Percentiles rank a stretch among this genome's conserved stretches.
phyloP scores from a whole-genome alignment of 2,888 invertebrate species.

The Phyto melanocephala region DNA sequence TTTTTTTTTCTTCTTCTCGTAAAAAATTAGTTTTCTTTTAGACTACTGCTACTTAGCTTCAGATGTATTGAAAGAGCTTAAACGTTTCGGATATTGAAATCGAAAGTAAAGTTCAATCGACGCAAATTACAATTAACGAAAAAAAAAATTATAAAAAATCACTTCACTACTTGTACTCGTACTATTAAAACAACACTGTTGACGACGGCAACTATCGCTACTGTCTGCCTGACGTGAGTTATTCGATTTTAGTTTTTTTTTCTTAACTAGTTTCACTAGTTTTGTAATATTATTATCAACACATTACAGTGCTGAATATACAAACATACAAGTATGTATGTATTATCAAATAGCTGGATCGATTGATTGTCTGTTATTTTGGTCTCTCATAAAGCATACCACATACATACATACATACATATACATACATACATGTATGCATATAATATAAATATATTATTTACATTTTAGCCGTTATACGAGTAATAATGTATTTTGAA shows the following conservation, averaged over 20 bases:
- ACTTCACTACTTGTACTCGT: conserved; percentile 40
- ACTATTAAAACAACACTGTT: neutral
- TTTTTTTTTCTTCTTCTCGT: conserved; percentile 1
- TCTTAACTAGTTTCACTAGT: conserved; percentile 60
- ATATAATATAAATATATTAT: too few relatives aligned
- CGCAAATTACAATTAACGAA: conserved; percentile 35
- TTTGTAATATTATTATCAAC: conserved; percentile 56
- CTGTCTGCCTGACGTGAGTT: conserved; percentile 18
- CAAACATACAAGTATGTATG: neutral
- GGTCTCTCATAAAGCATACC: neutral
- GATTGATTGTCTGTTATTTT: conserved; percentile 27
- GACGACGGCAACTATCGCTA: neutral
- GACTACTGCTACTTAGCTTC: neutral
- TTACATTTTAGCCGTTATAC: conserved; percentile 32
- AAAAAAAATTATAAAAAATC: conserved; percentile 17
- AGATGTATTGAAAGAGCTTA: neutral
- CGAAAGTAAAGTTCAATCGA: conserved; percentile 65
- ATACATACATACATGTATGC: neutral
- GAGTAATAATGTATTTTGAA: conserved; percentile 26
- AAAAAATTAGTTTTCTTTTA: neutral
- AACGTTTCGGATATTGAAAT: conserved; percentile 52
- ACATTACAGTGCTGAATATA: neutral
- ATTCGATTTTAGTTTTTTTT: conserved; percentile 30
- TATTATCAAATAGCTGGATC: conserved; percentile 59
- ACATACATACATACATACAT: neutral